Evolutionary conservation across 2,797 vertebrate genomes (phyloP).

Genomic region (Odontamblyopus rebecca): DNA sequence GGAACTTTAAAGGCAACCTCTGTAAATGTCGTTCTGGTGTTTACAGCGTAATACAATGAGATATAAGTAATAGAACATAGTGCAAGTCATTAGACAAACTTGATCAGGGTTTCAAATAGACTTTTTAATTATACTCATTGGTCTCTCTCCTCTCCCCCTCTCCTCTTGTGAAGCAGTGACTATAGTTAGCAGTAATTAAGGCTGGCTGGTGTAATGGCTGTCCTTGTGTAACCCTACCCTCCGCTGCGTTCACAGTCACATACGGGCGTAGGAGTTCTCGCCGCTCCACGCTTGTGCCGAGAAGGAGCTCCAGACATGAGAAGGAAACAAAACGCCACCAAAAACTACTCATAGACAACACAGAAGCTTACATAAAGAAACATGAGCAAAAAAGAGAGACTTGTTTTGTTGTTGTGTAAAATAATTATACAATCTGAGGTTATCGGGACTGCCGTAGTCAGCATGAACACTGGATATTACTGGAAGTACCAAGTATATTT

Average conservation of each 20-base stretch:
- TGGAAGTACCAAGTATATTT: no score
- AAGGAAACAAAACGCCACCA: constrained; percentile 26
- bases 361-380: constrained; percentile 24
- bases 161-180: constrained; percentile 51
- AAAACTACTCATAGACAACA: constrained; percentile 2
- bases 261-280: constrained; percentile 43
- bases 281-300: constrained; percentile 23
- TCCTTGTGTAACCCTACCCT: constrained; percentile 57
- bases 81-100: constrained; percentile 37
- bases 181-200: constrained; percentile 77
- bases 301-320: constrained; percentile 31
- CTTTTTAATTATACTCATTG: constrained; percentile 71
- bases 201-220: constrained; percentile 66
- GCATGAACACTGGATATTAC: no score
- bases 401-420: not conserved
- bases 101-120: constrained; percentile 59
- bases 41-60: constrained; percentile 9
- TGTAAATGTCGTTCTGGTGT: no score
- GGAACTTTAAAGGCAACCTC: no score
- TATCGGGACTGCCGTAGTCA: no score
- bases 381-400: not conserved
- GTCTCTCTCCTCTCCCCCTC: constrained; percentile 21
- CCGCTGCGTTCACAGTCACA: constrained; percentile 48
- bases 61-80: constrained; percentile 18
- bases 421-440: not conserved